Evolutionary conservation across 2,113 vertebrate genomes (phyloP).

Genomic region (Cettia cetti): DNA sequence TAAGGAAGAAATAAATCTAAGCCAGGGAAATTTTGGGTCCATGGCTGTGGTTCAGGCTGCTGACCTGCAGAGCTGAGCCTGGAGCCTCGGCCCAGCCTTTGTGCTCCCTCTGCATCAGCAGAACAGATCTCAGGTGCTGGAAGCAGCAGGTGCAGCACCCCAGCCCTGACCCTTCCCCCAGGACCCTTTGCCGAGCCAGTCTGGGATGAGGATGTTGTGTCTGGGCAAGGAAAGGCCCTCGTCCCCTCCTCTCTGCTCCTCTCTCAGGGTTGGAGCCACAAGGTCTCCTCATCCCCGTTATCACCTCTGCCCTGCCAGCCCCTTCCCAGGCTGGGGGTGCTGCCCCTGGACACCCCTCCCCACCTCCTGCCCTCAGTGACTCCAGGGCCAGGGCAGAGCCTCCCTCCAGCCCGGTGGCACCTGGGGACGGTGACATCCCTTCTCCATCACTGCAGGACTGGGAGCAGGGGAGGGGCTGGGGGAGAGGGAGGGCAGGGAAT

Average conservation of each 20-base stretch:
- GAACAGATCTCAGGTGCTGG: neutral
- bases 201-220: neutral
- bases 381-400: neutral
- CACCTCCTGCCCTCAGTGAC: neutral
- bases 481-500: neutral
- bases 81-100: neutral
- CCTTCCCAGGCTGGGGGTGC: neutral
- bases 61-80: neutral
- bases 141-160: rapidly evolving
- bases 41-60: neutral
- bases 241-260: neutral
- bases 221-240: rapidly evolving
- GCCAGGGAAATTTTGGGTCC: neutral
- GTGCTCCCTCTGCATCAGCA: neutral
- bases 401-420: too few relatives aligned
- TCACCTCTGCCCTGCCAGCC: neutral
- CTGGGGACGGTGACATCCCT: rapidly evolving
- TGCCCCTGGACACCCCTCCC: neutral
- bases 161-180: neutral
- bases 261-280: neutral
- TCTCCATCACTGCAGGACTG: neutral
- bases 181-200: neutral
- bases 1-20: neutral
- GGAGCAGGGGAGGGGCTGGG: neutral
- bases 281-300: neutral